Base-by-base conservation (phyloP, 2,113 vertebrate species). In the Syngnathus floridae region DNA sequence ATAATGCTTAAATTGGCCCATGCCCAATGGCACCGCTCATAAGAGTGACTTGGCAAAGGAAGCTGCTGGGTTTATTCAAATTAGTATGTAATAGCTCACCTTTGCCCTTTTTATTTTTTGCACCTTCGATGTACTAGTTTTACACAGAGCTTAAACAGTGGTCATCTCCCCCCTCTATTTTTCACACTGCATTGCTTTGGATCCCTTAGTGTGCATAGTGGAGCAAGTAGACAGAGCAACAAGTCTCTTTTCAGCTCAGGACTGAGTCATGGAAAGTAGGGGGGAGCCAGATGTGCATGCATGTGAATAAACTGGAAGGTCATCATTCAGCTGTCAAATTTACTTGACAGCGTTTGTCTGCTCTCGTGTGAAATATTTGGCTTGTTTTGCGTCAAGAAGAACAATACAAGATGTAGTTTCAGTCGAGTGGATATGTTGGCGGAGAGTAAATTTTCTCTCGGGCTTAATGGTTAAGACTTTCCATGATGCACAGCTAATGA, bases 211-310 rank as follows among this genome's bases (percentile, higher is more conserved):
- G 72, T 65, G 35, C 78, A 80, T 22, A 55, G 66, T 43, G 61
- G 67, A 66, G 51, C 52, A 41, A 78, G 71, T 26, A 68, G 65
- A 77, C 38, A 22, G 54, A 41, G 38, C 26, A 58, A 37, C 58
- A 69, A 54, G 11, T 41, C 63, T 80, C 61, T 72, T 43, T 72
- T 81, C 76, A 86, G 78, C 70, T 78, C 80, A 82, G 37, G 37
- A 66, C 64, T 85, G 83, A 90, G 67, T 88, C 78, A 88, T 75
- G 73, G 82, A 84, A 82, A 84, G 62, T 75, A 67, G 67, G 21
- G 38, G 19, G 65, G 66, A 69, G 79, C 80, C 76, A 77, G 17
- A 61, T 78, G 51, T 46, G 67, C 76, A 49, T 51, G 60, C 64
- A 22, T 71, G 12, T 73, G 66, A 67, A 61, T 77, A 52, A 78